phyloP scores from a whole-genome alignment of 2,888 invertebrate species.

The Dolomedes plantarius region DNA sequence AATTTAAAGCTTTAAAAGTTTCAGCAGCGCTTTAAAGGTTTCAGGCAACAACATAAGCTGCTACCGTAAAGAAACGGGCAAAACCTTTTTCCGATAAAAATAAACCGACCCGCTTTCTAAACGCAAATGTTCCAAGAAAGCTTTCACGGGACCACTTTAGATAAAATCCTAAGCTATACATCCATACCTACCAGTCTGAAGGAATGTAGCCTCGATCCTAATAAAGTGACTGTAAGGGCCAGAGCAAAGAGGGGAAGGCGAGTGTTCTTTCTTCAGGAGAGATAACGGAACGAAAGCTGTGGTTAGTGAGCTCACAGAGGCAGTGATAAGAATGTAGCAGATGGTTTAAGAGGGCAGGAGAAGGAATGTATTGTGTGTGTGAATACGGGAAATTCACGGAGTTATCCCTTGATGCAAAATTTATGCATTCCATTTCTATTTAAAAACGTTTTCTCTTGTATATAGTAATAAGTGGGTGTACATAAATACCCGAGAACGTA shows the following conservation, averaged over 20 bases:
- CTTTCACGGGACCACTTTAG: conserved; percentile 69
- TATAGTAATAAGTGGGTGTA: too few relatives aligned
- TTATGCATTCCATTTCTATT: too few relatives aligned
- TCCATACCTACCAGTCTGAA: conserved; percentile 32
- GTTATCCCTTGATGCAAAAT: too few relatives aligned
- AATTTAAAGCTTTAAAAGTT: too few relatives aligned
- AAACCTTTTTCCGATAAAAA: background rate
- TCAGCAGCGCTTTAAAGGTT: too few relatives aligned
- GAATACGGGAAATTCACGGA: too few relatives aligned
- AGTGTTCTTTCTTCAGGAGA: conserved; percentile 3
- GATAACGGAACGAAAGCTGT: background rate
- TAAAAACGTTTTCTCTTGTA: too few relatives aligned
- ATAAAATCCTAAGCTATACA: conserved; percentile 56
- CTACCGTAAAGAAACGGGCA: background rate
- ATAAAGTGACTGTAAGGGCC: conserved; percentile 22
- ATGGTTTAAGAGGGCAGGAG: background rate
- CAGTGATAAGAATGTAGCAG: background rate
- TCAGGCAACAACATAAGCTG: too few relatives aligned
- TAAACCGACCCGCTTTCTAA: background rate
- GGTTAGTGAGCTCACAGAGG: background rate
- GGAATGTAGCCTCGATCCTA: conserved; percentile 62
- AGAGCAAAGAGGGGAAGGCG: background rate
- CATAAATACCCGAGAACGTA: too few relatives aligned
- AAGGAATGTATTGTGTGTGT: too few relatives aligned
- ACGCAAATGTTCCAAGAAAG: conserved; percentile 45